Conservation (phyloP, 1,140 invertebrate genomes). For the Diuraphis noxia region DNA sequence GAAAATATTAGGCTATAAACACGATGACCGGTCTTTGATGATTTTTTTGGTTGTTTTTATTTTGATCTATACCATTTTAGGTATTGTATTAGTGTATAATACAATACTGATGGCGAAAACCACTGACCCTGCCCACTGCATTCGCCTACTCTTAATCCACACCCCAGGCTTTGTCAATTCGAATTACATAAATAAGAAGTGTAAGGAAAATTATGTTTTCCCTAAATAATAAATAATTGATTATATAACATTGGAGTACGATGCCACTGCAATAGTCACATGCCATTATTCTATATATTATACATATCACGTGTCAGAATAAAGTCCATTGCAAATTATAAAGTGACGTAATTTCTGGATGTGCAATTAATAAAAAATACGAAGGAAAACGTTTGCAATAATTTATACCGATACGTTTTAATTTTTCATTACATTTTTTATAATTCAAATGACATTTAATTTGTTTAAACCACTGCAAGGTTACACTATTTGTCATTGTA, state of each 20-base stretch:
- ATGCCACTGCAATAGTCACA: not conserved
- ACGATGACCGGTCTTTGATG: slow-evolving; percentile 23
- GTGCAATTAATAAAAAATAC: not conserved
- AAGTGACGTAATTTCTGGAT: not conserved
- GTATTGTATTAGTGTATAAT: slow-evolving; percentile 19
- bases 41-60: slow-evolving; percentile 25
- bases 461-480: not conserved
- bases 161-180: slow-evolving; percentile 37
- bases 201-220: slow-evolving; percentile 8
- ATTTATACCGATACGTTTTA: not conserved
- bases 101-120: not conserved
- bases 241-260: not conserved
- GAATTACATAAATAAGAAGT: slow-evolving; percentile 34
- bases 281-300: not conserved
- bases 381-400: not conserved
- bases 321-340: slow-evolving; percentile 16
- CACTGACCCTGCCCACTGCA: slow-evolving; percentile 42
- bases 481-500: not conserved
- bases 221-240: slow-evolving; percentile 27
- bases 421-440: not conserved
- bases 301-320: slow-evolving; percentile 1
- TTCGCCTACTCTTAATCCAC: slow-evolving; percentile 49
- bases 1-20: slow-evolving; percentile 31
- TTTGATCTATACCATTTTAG: slow-evolving; percentile 45
- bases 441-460: not conserved